phyloP scores from a whole-genome alignment of 2,797 vertebrate genomes.

The Pantherophis vulpinus region DNA sequence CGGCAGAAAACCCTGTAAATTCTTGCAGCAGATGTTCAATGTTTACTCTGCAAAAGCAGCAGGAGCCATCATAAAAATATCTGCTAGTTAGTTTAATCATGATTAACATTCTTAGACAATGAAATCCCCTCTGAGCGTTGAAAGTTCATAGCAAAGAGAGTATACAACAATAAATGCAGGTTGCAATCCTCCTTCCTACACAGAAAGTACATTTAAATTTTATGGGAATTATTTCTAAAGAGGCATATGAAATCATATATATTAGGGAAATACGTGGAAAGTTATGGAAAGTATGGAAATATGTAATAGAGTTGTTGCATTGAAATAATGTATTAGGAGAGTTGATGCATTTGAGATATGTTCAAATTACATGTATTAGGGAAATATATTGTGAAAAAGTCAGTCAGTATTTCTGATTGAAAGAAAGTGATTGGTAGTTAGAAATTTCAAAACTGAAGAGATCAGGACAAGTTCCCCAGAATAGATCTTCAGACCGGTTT shows the following conservation, averaged over 20 bases:
- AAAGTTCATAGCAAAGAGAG: neutral
- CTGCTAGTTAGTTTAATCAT: neutral
- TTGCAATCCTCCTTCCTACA: neutral
- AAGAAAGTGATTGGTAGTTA: neutral
- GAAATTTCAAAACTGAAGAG: neutral
- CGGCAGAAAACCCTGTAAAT: conserved; percentile 12
- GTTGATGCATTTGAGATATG: neutral
- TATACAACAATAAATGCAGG: neutral
- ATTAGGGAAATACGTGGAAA: neutral
- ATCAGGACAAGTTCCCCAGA: neutral
- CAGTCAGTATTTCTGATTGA: neutral
- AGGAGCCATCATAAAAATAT: conserved; percentile 4
- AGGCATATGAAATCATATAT: neutral
- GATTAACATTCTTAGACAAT: neutral
- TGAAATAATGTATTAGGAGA: neutral
- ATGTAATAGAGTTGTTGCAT: neutral
- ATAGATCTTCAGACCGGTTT: neutral
- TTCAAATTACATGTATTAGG: neutral
- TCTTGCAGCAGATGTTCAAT: neutral
- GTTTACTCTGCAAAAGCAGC: conserved; percentile 11
- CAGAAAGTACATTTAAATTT: neutral
- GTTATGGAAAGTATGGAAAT: neutral
- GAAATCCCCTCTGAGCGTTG: accelerated
- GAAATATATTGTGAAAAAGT: too few relatives aligned
- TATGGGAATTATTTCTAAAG: neutral